These are phyloP conservation scores for Cromileptes altivelis DNA, from an alignment of 2,113 vertebrate genomes.

Conservation along the genomic window DNA sequence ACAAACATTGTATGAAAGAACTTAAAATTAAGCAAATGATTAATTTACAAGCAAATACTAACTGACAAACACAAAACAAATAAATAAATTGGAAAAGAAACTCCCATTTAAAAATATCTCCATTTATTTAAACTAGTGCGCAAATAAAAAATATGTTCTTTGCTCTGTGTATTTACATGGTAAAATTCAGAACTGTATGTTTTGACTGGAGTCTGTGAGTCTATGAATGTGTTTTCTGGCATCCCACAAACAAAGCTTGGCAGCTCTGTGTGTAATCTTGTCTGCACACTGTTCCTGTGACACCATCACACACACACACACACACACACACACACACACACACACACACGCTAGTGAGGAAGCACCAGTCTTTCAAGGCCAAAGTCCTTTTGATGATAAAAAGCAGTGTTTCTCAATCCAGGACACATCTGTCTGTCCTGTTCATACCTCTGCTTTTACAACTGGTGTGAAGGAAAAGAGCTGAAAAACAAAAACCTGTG, in stretches of 20 bases:
- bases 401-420: slow-evolving; percentile 2
- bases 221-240: not conserved
- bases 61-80: not conserved
- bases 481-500: not conserved
- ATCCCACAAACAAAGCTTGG: not conserved
- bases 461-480: not conserved
- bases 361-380: not conserved
- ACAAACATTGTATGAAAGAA: not conserved
- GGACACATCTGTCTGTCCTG: not conserved
- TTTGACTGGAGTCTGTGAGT: not conserved
- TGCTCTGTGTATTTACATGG: not conserved
- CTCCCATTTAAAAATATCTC: not conserved
- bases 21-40: not conserved
- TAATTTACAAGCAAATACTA: not conserved
- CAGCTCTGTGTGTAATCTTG: not conserved
- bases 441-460: not conserved
- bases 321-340: not conserved
- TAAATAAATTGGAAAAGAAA: not conserved
- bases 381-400: slow-evolving; percentile 30
- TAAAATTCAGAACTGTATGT: not conserved
- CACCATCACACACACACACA: not conserved
- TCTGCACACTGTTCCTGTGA: not conserved
- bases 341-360: not conserved
- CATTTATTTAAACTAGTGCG: not conserved
- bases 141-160: too few relatives aligned